Base-by-base conservation (phyloP, 2,797 vertebrate species). In the Chrysocyon brachyurus region DNA sequence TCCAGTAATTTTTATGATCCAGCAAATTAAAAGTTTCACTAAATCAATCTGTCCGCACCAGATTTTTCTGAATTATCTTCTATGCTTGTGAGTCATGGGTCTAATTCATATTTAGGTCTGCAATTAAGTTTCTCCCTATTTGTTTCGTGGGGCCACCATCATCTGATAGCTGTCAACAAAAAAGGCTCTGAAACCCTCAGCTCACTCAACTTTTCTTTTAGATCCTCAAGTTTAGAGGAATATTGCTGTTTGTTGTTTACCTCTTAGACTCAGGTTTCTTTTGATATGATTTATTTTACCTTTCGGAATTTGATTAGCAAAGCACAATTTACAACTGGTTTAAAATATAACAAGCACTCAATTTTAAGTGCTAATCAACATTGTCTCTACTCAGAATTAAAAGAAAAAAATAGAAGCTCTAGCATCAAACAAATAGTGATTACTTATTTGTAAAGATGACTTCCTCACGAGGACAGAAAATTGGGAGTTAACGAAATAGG, bases 371-470 rank as follows among this genome's bases (percentile, higher is more conserved):
- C 4, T 70, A 85, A 81, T 22, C 40, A 17, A 31, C 49, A 54
- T 79, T 92, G 33, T 75, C 7, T 17, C 33, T 49, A 40, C 11
- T 83, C 33, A 72, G 49, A 57, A 82, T 57, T 86, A 24, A 91
- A 90, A 49, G 56, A 64, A 88, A 92, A 92, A 92, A 83, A 86
- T 56, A 85, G 36, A 73, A 61, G 22, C 40, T 77, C 49, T 87
- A 82, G 31, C 6, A 40, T 82, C n/a, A 81, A 72, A 79, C 46
- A 36, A 64, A 64, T 26, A 66, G 22, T 28, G 19, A 72, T 94
- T 56, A 31, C 63, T 31, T 52, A 46, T 77, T 77, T 54, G 63
- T 70, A 54, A 83, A 91, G 56, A 26, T 61, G 59, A 36, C 3
- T 28, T 49, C 31, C 64, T n/a, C 7, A 75, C 3, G 17, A 95